Percentiles rank a stretch among this genome's conserved stretches.
Conservation (phyloP, 2,113 vertebrate genomes). For the Malurus elegans region DNA sequence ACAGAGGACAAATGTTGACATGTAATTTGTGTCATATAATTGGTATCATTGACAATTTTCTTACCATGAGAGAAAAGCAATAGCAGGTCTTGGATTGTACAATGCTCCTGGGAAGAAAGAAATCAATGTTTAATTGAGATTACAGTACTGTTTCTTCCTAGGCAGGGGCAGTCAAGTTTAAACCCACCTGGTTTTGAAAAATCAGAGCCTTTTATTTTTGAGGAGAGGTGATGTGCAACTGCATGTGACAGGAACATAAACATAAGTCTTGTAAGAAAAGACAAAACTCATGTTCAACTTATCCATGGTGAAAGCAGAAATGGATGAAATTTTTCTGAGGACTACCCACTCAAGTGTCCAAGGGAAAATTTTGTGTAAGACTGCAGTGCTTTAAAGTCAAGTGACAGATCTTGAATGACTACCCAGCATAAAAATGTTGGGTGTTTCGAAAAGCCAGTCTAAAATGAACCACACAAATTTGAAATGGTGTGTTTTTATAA, state of each 20-base stretch:
- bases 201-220: neutral
- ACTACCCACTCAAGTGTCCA: neutral
- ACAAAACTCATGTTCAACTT: neutral
- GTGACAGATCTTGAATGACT: neutral
- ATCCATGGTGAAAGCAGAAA: neutral
- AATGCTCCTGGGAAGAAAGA: slow-evolving; percentile 9
- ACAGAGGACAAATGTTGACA: slow-evolving; percentile 18
- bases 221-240: neutral
- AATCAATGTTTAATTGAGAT: slow-evolving; percentile 55
- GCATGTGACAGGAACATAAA: neutral
- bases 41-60: slow-evolving; percentile 43
- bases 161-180: neutral
- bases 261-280: neutral
- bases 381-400: neutral
- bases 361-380: neutral
- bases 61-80: slow-evolving; percentile 5
- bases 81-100: slow-evolving; percentile 4
- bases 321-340: neutral
- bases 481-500: neutral
- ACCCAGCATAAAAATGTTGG: neutral
- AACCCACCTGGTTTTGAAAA: neutral
- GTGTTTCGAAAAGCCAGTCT: neutral
- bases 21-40: slow-evolving; percentile 37
- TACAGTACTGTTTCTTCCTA: neutral
- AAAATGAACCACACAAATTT: neutral